Evolutionary conservation across 2,113 vertebrate genomes (phyloP).

Genomic region (Solenodon paradoxus): DNA sequence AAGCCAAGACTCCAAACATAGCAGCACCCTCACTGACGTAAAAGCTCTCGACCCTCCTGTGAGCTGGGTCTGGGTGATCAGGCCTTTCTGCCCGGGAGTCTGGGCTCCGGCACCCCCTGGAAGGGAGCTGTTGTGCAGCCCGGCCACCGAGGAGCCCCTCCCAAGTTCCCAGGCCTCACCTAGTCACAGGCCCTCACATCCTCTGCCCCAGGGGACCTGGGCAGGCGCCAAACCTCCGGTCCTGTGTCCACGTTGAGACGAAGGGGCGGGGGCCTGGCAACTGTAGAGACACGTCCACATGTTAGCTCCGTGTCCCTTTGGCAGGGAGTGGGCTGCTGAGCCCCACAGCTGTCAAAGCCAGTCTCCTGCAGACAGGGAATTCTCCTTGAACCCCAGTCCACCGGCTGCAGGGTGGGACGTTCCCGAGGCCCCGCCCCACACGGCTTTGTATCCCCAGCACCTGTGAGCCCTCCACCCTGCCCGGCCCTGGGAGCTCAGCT

Average conservation of each 20-base stretch:
- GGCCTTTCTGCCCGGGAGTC: too few species aligned
- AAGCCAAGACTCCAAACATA: neutral
- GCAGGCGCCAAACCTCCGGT: too few species aligned
- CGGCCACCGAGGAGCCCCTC: too few species aligned
- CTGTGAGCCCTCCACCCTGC: neutral
- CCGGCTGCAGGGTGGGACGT: neutral
- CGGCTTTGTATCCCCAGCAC: fast-evolving
- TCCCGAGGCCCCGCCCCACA: too few species aligned
- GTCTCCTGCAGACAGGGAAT: fast-evolving
- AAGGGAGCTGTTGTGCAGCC: neutral
- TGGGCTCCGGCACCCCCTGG: neutral
- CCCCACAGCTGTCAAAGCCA: fast-evolving
- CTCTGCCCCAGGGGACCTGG: too few species aligned
- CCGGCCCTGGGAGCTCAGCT: neutral
- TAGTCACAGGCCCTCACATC: too few species aligned
- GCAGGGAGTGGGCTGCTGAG: neutral
- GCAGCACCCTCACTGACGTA: neutral
- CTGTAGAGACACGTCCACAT: neutral
- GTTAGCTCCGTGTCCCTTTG: fast-evolving
- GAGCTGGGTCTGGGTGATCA: neutral
- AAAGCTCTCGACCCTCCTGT: neutral
- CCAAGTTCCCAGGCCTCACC: too few species aligned
- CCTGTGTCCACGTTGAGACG: too few species aligned
- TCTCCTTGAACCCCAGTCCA: too few species aligned
- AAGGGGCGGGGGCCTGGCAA: neutral